phyloP scores from a whole-genome alignment of 2,888 invertebrate species.

The Dasysyrphus albostriatus region DNA sequence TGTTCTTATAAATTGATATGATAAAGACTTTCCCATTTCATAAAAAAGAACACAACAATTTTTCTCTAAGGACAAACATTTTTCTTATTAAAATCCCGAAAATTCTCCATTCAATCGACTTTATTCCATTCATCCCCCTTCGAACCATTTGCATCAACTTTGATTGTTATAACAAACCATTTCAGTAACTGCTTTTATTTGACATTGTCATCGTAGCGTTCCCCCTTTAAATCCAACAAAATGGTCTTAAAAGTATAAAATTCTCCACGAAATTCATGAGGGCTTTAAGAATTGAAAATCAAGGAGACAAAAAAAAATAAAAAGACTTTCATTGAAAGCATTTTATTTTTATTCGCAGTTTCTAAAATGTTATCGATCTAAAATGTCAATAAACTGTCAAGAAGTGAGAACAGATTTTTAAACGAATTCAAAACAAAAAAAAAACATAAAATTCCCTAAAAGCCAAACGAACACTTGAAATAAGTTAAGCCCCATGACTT shows the following conservation, averaged over 20 bases:
- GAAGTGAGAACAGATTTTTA: slow-evolving; percentile 58
- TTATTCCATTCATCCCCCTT: slow-evolving; percentile 2
- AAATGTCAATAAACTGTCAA: slow-evolving; percentile 63
- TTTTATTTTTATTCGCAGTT: slow-evolving; percentile 27
- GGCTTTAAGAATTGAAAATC: slow-evolving; percentile 11
- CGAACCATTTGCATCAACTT: slow-evolving; percentile 18
- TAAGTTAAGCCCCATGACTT: slow-evolving; percentile 37
- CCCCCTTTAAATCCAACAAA: neutral
- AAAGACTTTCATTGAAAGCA: slow-evolving; percentile 13
- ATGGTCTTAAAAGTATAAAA: neutral
- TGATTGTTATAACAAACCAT: slow-evolving; percentile 26
- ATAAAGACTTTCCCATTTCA: neutral
- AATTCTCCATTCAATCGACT: neutral
- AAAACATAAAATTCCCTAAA: neutral
- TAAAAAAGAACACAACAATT: neutral
- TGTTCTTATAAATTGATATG: neutral
- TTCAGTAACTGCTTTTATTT: slow-evolving; percentile 11
- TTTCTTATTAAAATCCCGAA: neutral
- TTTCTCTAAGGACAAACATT: neutral
- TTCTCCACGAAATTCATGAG: neutral
- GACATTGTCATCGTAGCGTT: neutral
- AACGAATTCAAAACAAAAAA: slow-evolving; percentile 16
- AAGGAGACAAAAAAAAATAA: neutral
- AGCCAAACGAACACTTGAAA: slow-evolving; percentile 40
- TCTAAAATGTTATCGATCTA: slow-evolving; percentile 15